Evolutionary conservation across 1,140 invertebrate species (phyloP), one percentile per base, ranked within the genome.

Genomic region (Brachionus manjavacas): DNA sequence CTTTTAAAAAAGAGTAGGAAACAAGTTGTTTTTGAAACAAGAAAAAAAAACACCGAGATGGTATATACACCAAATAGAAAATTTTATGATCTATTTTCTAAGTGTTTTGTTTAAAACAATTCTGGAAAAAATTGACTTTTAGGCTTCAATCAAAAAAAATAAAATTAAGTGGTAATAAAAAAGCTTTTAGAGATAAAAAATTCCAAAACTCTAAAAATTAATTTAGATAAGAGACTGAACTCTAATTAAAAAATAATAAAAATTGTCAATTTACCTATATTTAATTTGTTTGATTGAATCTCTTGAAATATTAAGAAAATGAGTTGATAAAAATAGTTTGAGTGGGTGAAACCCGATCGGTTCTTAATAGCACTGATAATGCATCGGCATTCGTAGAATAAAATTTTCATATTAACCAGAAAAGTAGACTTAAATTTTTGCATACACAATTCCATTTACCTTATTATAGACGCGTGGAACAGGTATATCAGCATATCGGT

Each of bases 151-250:
- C 16, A 20, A 60, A 60, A 60, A 49, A 52, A 16, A 60, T 20
- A 23, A 60, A 60, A 60, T 20, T 20, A 60, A 60, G 16, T 60
- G 52, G 52, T 60, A 60, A 60, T 60, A 60, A 60, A 55, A 60
- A 60, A 60, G 52, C 52, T 60, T 60, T 60, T 60, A 60, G 46
- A 52, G 46, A 60, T 60, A 60, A 60, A 60, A 60, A 60, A 60
- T 23, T 60, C 16, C 20, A 60, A 60, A 60, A 60, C 7, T 60
- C 9, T 9, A 20, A 60, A 16, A 16, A 60, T 60, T 60, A 60
- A 60, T 60, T 60, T 60, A 60, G 52, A 60, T 60, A 60, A 60
- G 20, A 23, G 52, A 60, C 16, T 60, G 16, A 23, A 60, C 20
- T 16, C 4, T 20, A 60, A 60, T 60, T 60, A 20, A 60, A 16